phyloP scores from a whole-genome alignment of 2,888 invertebrate species.

The Octodonta nipae region DNA sequence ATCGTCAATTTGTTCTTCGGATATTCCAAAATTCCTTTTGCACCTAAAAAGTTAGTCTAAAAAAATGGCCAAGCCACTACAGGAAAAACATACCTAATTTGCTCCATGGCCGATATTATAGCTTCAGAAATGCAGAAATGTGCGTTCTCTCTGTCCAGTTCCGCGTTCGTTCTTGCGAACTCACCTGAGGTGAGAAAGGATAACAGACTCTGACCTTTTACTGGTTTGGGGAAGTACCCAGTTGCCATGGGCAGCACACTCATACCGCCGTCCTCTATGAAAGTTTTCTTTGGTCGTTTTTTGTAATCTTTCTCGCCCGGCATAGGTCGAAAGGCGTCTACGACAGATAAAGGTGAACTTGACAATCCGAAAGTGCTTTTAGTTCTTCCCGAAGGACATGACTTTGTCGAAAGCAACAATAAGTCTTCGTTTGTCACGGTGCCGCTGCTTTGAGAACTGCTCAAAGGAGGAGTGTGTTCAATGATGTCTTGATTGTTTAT shows the following conservation, averaged over 20 bases:
- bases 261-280: slow-evolving; percentile 46
- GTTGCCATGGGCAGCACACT: slow-evolving; percentile 47
- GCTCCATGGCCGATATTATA: slow-evolving; percentile 69
- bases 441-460: slow-evolving; percentile 22
- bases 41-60: slow-evolving; percentile 29
- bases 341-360: slow-evolving; percentile 25
- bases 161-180: slow-evolving; percentile 56
- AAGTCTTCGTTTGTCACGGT: slow-evolving; percentile 19
- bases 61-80: too few relatives aligned
- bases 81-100: slow-evolving; percentile 47
- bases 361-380: slow-evolving; percentile 13
- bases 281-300: slow-evolving; percentile 40
- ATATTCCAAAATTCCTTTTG: slow-evolving; percentile 37
- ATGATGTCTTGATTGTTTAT: slow-evolving; percentile 31
- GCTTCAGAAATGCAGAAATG: slow-evolving; percentile 77
- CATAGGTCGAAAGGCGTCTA: slow-evolving; percentile 30
- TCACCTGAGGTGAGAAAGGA: slow-evolving; percentile 60
- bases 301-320: slow-evolving; percentile 37
- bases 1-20: slow-evolving; percentile 41
- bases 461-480: slow-evolving; percentile 29
- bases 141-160: slow-evolving; percentile 71
- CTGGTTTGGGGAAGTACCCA: slow-evolving; percentile 47
- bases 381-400: slow-evolving; percentile 5
- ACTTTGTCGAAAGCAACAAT: slow-evolving; percentile 21
- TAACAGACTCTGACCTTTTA: slow-evolving; percentile 56